These are phyloP conservation scores for Amphiprion clarkii DNA, from an alignment of 2,797 vertebrate genomes.

Conservation along the genomic window DNA sequence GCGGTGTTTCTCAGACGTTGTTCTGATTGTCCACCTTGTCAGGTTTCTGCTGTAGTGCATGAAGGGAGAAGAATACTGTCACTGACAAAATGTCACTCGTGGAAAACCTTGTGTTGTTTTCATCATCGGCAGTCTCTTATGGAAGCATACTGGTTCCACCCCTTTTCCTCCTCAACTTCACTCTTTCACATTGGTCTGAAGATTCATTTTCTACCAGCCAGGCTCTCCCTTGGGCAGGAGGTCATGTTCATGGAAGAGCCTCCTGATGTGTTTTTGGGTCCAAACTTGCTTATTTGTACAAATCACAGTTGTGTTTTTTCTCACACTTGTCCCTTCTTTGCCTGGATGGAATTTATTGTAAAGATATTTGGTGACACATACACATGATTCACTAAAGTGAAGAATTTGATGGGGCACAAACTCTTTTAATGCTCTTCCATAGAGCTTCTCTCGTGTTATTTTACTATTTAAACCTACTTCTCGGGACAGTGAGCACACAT, in stretches of 20 bases:
- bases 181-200: conserved; percentile 24
- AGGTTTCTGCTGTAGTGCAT: too few relatives aligned
- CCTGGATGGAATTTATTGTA: not conserved
- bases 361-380: too few relatives aligned
- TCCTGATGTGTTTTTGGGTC: not conserved
- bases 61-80: too few relatives aligned
- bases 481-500: not conserved
- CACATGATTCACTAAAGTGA: too few relatives aligned
- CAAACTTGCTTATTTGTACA: not conserved
- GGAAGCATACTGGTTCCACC: not conserved
- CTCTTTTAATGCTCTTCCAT: not conserved
- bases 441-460: conserved; percentile 1
- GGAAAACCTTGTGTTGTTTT: not conserved
- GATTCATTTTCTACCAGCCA: conserved; percentile 6
- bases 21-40: too few relatives aligned
- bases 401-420: too few relatives aligned
- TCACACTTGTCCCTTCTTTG: not conserved
- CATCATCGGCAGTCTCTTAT: not conserved
- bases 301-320: not conserved
- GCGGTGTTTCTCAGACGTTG: not conserved
- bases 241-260: not conserved
- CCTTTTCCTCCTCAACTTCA: not conserved
- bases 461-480: conserved; percentile 8
- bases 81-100: too few relatives aligned
- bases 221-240: not conserved